Conservation (phyloP, 2,888 invertebrate genomes). For the Patella pellucida region DNA sequence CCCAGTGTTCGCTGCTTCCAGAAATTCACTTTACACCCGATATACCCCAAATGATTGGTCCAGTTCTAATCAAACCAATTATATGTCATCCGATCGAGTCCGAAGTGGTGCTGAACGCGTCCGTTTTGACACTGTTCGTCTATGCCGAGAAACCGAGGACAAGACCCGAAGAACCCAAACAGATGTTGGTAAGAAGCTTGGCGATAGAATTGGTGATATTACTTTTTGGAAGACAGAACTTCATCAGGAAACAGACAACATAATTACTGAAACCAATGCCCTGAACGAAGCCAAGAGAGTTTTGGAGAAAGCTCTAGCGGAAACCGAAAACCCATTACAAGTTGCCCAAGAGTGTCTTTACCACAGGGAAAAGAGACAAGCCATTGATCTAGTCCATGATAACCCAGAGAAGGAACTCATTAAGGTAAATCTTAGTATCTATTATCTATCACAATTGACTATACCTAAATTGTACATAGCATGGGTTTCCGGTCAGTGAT, state of each 20-base stretch:
- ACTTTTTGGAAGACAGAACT: conserved; percentile 91
- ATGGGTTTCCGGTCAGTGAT: too few species aligned
- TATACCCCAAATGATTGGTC: conserved; percentile 94
- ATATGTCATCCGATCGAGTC: conserved; percentile 88
- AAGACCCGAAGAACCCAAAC: conserved; percentile 72
- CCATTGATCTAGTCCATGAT: conserved; percentile 91
- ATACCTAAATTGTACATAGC: too few species aligned
- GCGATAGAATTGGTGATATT: conserved; percentile 88
- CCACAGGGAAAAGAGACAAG: conserved; percentile 88
- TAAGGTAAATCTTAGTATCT: conserved; percentile 66
- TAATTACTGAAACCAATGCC: conserved; percentile 83
- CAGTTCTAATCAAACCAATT: conserved; percentile 82
- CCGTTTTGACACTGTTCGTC: conserved; percentile 64
- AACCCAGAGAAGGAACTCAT: conserved; percentile 87
- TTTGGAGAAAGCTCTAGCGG: conserved; percentile 80
- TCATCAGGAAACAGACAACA: conserved; percentile 84
- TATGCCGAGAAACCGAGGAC: conserved; percentile 72
- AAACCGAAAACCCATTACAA: conserved; percentile 90
- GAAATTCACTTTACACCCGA: conserved; percentile 79
- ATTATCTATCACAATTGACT: too few species aligned
- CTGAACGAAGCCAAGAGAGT: conserved; percentile 81
- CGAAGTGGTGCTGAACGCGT: conserved; percentile 76
- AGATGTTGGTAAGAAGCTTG: conserved; percentile 87
- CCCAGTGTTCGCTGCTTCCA: conserved; percentile 68
- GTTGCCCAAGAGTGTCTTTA: conserved; percentile 94